Evolutionary conservation across 2,888 invertebrate species (phyloP).

Genomic region (Scaptomyza flava): DNA sequence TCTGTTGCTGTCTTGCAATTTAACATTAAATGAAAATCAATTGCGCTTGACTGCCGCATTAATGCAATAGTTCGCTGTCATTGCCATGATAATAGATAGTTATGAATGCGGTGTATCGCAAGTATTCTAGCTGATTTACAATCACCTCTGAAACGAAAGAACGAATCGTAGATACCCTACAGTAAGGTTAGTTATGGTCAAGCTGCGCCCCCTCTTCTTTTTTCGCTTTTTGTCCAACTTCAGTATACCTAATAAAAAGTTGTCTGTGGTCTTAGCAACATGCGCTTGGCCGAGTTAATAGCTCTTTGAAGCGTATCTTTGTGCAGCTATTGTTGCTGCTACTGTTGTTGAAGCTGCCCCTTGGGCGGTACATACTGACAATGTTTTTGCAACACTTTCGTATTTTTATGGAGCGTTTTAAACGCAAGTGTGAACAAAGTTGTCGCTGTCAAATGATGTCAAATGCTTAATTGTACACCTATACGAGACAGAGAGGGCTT

Average conservation of each 20-base stretch:
- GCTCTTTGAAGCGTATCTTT: constrained; percentile 26
- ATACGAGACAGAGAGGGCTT: constrained; percentile 4
- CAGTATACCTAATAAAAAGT: constrained; percentile 30
- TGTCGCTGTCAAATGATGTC: constrained; percentile 38
- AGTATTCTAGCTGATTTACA: constrained; percentile 40
- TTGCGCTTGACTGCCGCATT: constrained; percentile 46
- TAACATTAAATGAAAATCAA: constrained; percentile 49
- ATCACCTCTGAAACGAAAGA: background rate
- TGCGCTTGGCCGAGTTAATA: constrained; percentile 39
- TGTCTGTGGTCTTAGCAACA: constrained; percentile 13
- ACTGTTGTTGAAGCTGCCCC: constrained; percentile 25
- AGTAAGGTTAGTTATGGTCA: background rate
- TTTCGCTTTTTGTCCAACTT: background rate
- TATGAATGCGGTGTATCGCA: constrained; percentile 32
- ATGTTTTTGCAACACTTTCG: constrained; percentile 52
- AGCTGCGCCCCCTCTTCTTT: background rate
- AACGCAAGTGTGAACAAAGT: constrained; percentile 49
- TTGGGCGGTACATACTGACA: constrained; percentile 34
- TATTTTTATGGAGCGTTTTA: constrained; percentile 44
- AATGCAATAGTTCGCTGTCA: constrained; percentile 10
- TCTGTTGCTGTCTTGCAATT: constrained; percentile 16
- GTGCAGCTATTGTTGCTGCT: constrained; percentile 9
- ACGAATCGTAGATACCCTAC: constrained; percentile 4
- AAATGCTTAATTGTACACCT: constrained; percentile 30
- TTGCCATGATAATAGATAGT: background rate